Evolutionary conservation across 1,140 invertebrate species (phyloP).

Genomic region (Caligus rogercresseyi): DNA sequence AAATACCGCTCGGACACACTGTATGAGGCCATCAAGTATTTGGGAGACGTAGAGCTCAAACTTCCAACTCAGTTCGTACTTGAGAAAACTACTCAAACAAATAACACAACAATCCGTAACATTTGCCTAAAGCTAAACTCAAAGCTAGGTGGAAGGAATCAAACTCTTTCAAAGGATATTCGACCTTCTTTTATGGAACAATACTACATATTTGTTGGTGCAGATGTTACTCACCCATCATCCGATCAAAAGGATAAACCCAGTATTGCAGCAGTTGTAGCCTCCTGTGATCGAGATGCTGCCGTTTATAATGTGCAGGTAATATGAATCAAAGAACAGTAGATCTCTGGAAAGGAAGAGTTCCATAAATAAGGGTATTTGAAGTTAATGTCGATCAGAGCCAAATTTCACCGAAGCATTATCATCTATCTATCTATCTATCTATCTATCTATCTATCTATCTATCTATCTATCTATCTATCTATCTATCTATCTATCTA

Average conservation of each 20-base stretch:
- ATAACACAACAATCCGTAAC: constrained; percentile 35
- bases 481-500: too few relatives aligned
- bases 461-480: too few relatives aligned
- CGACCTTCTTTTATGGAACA: constrained; percentile 24
- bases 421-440: too few relatives aligned
- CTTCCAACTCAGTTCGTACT: constrained; percentile 10
- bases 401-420: too few relatives aligned
- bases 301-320: constrained; percentile 38
- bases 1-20: too few relatives aligned
- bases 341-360: too few relatives aligned
- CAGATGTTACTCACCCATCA: constrained; percentile 45
- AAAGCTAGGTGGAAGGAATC: constrained; percentile 42
- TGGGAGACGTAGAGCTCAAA: background rate
- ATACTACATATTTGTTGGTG: constrained; percentile 39
- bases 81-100: background rate
- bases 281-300: constrained; percentile 43
- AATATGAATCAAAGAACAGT: too few relatives aligned
- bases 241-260: constrained; percentile 35
- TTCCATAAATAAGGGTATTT: too few relatives aligned
- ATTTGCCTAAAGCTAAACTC: constrained; percentile 46
- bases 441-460: too few relatives aligned
- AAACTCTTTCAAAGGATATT: constrained; percentile 36
- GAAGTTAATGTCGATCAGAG: too few relatives aligned
- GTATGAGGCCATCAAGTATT: background rate
- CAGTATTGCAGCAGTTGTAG: constrained; percentile 41